Percentiles rank a stretch among this genome's conserved stretches.
These are phyloP conservation scores for Noctuana brunneofusca DNA, from an alignment of 2,888 invertebrate genomes.

Conservation along the genomic window DNA sequence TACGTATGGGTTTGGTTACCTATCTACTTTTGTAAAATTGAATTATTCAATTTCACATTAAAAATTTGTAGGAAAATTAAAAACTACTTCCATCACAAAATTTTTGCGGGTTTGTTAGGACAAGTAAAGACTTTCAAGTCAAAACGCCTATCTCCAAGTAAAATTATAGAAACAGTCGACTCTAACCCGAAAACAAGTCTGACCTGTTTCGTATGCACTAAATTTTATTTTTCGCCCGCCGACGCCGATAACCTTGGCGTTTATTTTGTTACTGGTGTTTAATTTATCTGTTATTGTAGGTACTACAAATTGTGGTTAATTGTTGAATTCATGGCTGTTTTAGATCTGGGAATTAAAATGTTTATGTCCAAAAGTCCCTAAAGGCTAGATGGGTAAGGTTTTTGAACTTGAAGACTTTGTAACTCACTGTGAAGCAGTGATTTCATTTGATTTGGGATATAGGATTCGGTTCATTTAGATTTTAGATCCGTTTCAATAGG, in stretches of 20 bases:
- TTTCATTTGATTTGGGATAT: too few species aligned
- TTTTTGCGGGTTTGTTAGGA: neutral
- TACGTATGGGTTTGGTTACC: too few species aligned
- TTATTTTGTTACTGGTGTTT: conserved; percentile 39
- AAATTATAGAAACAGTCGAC: conserved; percentile 18
- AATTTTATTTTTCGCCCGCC: conserved; percentile 47
- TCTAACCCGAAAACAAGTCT: conserved; percentile 45
- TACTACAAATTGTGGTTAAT: neutral
- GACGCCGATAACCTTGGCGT: conserved; percentile 54
- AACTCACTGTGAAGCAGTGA: too few species aligned
- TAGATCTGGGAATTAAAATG: neutral
- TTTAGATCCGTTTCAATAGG: too few species aligned
- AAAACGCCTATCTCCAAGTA: conserved; percentile 4
- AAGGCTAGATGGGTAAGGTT: too few species aligned
- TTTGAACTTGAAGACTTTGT: too few species aligned
- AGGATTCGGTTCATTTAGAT: too few species aligned
- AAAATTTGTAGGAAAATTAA: too few species aligned
- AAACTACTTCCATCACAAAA: neutral
- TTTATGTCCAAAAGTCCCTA: neutral
- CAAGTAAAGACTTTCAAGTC: neutral
- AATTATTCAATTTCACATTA: too few species aligned
- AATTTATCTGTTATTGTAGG: conserved; percentile 10
- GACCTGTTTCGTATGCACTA: conserved; percentile 50
- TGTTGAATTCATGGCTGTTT: neutral
- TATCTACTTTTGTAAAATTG: too few species aligned